phyloP scores from a whole-genome alignment of 2,888 invertebrate species.

The Caenorhabditis panamensis region DNA sequence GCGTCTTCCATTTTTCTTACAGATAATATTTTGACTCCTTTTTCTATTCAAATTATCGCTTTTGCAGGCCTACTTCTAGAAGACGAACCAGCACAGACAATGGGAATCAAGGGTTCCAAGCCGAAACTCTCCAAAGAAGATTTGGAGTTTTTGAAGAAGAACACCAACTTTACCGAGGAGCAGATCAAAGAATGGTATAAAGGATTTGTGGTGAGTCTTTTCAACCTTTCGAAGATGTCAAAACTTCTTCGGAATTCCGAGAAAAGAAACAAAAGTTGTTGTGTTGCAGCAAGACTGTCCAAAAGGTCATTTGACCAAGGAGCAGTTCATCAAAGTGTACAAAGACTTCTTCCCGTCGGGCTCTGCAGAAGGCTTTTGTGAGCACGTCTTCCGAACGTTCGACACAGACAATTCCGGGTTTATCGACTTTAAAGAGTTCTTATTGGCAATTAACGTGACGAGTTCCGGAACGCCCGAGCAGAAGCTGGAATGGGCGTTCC shows the following conservation, averaged over 20 bases:
- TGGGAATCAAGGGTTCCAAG: slow-evolving; percentile 81
- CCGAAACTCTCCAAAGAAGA: slow-evolving; percentile 86
- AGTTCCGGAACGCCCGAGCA: slow-evolving; percentile 97
- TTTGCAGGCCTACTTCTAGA: slow-evolving; percentile 42
- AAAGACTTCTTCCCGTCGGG: slow-evolving; percentile 82
- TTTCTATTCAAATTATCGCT: too few species aligned
- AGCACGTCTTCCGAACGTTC: slow-evolving; percentile 82
- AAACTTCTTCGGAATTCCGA: too few species aligned
- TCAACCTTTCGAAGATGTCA: too few species aligned
- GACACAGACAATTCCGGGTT: slow-evolving; percentile 95
- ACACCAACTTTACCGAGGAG: slow-evolving; percentile 97
- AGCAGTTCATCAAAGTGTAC: slow-evolving; percentile 82
- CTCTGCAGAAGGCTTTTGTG: slow-evolving; percentile 82
- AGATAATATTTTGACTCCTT: slow-evolving; percentile 9
- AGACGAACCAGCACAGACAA: slow-evolving; percentile 56
- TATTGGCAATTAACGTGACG: slow-evolving; percentile 97
- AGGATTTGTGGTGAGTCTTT: slow-evolving; percentile 93
- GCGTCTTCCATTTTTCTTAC: slow-evolving; percentile 12
- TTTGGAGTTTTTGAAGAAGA: slow-evolving; percentile 97
- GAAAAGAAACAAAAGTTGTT: not conserved
- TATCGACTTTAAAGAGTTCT: slow-evolving; percentile 90
- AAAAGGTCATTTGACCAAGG: slow-evolving; percentile 81
- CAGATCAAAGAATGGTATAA: slow-evolving; percentile 99
- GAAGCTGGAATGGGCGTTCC: slow-evolving; percentile 98
- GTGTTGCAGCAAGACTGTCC: slow-evolving; percentile 82